phyloP scores from a whole-genome alignment of 2,797 vertebrate species.

The Gila robusta region DNA sequence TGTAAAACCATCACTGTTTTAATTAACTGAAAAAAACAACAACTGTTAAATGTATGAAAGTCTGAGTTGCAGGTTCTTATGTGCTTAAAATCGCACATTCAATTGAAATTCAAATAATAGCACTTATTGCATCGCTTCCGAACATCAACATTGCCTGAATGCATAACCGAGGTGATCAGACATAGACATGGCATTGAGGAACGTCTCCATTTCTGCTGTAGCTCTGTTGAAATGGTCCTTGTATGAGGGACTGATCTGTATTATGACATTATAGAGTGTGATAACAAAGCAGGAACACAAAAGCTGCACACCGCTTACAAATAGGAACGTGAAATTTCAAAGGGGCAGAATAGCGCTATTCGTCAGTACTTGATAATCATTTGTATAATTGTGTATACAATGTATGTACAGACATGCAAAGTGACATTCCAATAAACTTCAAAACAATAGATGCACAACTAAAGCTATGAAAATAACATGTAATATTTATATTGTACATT shows the following conservation, averaged over 20 bases:
- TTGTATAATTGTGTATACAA: background rate
- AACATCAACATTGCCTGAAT: conserved; percentile 4
- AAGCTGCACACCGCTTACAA: background rate
- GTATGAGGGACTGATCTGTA: background rate
- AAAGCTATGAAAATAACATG: background rate
- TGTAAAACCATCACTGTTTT: background rate
- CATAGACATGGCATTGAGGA: background rate
- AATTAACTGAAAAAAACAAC: background rate
- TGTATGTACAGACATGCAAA: conserved; percentile 12
- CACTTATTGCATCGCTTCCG: background rate
- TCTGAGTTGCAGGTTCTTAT: background rate
- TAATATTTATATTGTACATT: background rate
- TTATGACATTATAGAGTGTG: background rate
- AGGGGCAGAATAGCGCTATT: background rate
- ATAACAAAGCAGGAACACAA: conserved; percentile 15
- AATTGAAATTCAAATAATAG: conserved; percentile 10
- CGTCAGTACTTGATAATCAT: conserved; percentile 20
- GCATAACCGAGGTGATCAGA: background rate
- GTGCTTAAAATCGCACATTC: background rate
- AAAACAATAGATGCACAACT: background rate
- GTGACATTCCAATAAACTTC: background rate
- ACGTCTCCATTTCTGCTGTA: background rate
- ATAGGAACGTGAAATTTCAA: background rate
- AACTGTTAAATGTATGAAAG: background rate
- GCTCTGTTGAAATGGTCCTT: conserved; percentile 2